Evolutionary conservation across 2,113 vertebrate species (phyloP).

Genomic region (Archilochus colubris): DNA sequence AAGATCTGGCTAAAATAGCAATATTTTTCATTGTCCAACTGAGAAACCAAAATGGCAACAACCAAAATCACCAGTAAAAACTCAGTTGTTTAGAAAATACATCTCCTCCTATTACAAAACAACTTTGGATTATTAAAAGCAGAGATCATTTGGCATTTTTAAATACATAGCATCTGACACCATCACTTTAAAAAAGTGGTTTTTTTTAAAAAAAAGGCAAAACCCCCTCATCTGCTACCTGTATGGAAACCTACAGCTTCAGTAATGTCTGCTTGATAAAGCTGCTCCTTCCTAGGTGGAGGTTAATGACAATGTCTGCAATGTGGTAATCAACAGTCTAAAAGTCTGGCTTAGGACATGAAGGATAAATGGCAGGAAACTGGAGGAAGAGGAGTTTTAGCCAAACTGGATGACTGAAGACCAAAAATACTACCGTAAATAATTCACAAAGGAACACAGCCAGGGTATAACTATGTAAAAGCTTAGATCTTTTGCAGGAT

Average conservation of each 20-base stretch:
- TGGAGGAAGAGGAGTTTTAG: conserved; percentile 20
- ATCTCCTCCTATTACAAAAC: conserved; percentile 28
- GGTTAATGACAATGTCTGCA: not conserved
- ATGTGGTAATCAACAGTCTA: not conserved
- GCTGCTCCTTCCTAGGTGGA: not conserved
- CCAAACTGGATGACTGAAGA: conserved; percentile 45
- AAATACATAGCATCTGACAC: not conserved
- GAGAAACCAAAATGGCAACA: conserved; percentile 11
- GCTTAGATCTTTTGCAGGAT: conserved; percentile 50
- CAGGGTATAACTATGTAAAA: conserved; percentile 15
- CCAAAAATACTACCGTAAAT: conserved; percentile 67
- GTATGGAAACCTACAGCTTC: not conserved
- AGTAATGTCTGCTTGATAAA: not conserved
- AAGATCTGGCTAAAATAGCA: not conserved
- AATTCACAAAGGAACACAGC: conserved; percentile 55
- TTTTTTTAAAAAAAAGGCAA: not conserved
- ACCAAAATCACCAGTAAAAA: not conserved
- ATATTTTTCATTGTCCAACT: not conserved
- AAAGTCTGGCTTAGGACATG: not conserved
- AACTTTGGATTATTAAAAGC: conserved; percentile 5
- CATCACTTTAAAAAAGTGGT: not conserved
- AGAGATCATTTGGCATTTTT: not conserved
- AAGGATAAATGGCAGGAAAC: conserved; percentile 64
- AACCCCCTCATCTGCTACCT: not conserved
- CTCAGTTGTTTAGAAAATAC: not conserved